Conservation (phyloP, 2,888 invertebrate species). For the Lycocerus yunnanus region DNA sequence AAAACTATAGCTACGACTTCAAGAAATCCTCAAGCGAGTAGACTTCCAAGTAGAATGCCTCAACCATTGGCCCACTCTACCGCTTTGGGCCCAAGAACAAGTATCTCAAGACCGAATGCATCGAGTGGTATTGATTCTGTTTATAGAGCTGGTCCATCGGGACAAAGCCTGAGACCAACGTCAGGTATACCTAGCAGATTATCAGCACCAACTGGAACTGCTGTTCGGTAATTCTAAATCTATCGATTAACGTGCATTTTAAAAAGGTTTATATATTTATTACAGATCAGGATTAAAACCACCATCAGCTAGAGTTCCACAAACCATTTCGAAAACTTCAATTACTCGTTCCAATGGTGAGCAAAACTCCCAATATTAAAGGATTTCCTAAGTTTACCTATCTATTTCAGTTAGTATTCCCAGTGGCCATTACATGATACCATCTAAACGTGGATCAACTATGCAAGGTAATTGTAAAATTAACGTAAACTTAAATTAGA, state of each 20-base stretch:
- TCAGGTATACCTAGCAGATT: background rate
- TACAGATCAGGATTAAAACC: background rate
- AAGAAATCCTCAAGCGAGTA: background rate
- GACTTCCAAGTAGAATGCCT: background rate
- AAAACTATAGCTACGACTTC: background rate
- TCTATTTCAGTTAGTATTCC: background rate
- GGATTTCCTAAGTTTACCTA: background rate
- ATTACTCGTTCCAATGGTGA: background rate
- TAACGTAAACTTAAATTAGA: too few species aligned
- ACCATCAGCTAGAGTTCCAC: background rate
- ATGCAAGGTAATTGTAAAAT: slow-evolving; percentile 17
- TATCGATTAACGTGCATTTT: background rate
- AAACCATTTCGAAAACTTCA: background rate
- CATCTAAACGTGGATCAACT: slow-evolving; percentile 22
- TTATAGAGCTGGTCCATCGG: background rate
- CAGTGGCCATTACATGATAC: slow-evolving; percentile 22
- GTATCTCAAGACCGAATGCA: background rate
- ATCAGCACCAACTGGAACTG: background rate
- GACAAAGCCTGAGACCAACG: background rate
- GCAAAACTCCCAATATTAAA: background rate
- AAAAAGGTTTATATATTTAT: background rate
- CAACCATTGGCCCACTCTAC: background rate
- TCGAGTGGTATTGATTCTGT: background rate
- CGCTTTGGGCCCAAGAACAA: background rate
- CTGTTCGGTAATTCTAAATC: background rate